phyloP scores from a whole-genome alignment of 2,113 vertebrate species.

The Campylomormyrus tamandua region DNA sequence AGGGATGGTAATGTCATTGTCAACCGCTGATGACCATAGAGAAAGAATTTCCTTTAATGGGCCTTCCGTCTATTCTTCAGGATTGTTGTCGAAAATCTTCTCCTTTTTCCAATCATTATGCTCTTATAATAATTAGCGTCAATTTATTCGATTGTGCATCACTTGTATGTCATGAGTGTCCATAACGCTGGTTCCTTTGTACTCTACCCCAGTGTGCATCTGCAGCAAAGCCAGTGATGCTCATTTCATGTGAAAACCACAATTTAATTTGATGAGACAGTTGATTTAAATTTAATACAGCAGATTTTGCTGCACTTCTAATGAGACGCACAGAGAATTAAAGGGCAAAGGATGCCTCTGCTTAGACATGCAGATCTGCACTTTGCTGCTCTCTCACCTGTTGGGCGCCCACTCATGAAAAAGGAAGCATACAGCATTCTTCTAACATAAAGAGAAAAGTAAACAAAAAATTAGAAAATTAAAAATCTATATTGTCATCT shows the following conservation, averaged over 20 bases:
- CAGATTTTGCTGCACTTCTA: neutral
- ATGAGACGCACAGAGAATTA: neutral
- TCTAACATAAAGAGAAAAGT: neutral
- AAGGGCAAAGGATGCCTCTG: neutral
- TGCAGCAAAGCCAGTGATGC: neutral
- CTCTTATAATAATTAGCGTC: neutral
- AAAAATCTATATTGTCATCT: neutral
- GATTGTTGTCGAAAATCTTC: neutral
- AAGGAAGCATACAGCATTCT: neutral
- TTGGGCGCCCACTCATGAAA: neutral
- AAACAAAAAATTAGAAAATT: neutral
- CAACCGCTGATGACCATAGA: neutral
- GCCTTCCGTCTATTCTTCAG: neutral
- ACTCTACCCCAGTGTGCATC: neutral
- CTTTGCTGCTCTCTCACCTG: neutral
- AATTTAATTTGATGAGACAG: neutral
- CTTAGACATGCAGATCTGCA: too few relatives aligned
- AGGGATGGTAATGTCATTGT: neutral
- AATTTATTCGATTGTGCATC: neutral
- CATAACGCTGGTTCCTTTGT: neutral
- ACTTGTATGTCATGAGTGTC: neutral
- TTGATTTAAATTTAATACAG: neutral
- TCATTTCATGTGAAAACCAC: neutral
- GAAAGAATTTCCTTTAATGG: neutral
- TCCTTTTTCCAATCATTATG: neutral